A percentile compares a stretch with the other conserved stretches of the same genome.
Conservation (phyloP, 2,888 invertebrate genomes). For the Drosophila merina region DNA sequence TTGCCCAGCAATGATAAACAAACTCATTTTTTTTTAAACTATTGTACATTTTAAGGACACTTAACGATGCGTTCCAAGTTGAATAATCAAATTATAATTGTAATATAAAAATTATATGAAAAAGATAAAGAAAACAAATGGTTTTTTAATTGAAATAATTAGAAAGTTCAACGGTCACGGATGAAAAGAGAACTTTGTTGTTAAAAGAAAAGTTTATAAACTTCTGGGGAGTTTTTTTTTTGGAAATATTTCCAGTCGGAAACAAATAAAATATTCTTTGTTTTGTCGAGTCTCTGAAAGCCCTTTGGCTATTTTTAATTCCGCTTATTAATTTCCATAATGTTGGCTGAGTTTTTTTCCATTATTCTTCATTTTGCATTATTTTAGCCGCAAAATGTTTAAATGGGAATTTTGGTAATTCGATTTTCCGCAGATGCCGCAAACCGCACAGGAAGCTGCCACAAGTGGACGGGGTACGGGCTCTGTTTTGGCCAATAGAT, state of each 20-base stretch:
- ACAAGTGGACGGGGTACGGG: neutral
- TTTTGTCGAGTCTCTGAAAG: too few species aligned
- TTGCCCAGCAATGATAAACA: constrained; percentile 33
- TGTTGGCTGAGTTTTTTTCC: neutral
- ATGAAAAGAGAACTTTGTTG: neutral
- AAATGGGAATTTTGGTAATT: constrained; percentile 9
- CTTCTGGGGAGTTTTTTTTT: neutral
- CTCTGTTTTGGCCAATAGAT: neutral
- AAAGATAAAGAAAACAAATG: neutral
- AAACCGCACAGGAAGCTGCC: constrained; percentile 8
- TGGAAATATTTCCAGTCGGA: neutral
- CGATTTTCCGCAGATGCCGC: neutral
- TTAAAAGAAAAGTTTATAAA: neutral
- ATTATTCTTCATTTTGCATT: constrained; percentile 3
- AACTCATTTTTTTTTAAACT: neutral
- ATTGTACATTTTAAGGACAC: constrained; percentile 12
- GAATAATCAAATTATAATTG: constrained; percentile 30
- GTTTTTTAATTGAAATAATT: neutral
- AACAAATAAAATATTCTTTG: neutral
- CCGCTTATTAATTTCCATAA: neutral
- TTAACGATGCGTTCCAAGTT: constrained; percentile 23
- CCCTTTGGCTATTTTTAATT: constrained; percentile 1
- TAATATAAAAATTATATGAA: constrained; percentile 1
- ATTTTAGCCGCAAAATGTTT: constrained; percentile 19
- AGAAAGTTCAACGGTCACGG: neutral